Conservation (phyloP, 2,797 vertebrate species). For the Varecia variegata region DNA sequence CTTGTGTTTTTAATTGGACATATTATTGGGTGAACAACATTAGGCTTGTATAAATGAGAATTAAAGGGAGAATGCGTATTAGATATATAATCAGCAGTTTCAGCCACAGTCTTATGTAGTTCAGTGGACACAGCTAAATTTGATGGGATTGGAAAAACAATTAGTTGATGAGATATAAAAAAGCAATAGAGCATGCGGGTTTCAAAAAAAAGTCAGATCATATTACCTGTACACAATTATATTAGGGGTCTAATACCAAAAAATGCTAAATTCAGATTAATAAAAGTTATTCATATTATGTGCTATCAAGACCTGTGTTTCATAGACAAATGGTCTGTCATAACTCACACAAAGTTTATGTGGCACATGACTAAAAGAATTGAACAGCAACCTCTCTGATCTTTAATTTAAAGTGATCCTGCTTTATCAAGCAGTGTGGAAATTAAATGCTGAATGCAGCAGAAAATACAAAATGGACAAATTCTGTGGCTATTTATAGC, state of each 20-base stretch:
- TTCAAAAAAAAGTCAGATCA: neutral
- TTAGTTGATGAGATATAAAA: neutral
- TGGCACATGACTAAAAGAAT: neutral
- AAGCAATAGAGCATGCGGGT: neutral
- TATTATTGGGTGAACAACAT: neutral
- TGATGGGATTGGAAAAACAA: neutral
- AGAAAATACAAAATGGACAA: slow-evolving; percentile 32
- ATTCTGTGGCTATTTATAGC: slow-evolving; percentile 48
- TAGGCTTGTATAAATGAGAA: neutral
- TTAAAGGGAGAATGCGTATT: neutral
- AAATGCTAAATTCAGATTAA: neutral
- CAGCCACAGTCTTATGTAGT: neutral
- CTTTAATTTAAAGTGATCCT: slow-evolving; percentile 42
- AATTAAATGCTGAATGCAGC: slow-evolving; percentile 2
- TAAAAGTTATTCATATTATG: neutral
- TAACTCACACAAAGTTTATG: neutral
- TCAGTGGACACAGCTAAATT: neutral
- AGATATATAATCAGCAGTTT: neutral
- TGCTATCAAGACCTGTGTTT: neutral
- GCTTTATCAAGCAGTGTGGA: neutral
- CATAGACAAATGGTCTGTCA: neutral
- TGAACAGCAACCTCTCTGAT: neutral
- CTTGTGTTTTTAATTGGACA: neutral
- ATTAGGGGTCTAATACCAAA: neutral
- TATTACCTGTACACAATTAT: neutral